Evolutionary conservation across 2,888 invertebrate species (phyloP), one percentile per base, ranked within the genome.

Genomic region (Polyommatus icarus): DNA sequence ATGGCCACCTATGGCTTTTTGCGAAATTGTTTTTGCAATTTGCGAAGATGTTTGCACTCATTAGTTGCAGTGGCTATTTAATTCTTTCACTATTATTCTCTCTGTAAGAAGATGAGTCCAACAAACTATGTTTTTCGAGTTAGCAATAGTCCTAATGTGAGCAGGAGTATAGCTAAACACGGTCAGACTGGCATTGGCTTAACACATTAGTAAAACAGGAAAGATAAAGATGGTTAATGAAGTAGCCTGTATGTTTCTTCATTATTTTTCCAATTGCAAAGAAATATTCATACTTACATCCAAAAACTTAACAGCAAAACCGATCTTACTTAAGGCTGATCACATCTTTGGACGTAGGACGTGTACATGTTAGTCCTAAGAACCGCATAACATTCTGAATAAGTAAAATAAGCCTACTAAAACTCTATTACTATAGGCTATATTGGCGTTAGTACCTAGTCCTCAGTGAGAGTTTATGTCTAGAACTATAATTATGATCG

Each of bases 11-110:
- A 67, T 67, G 67, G 29, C 1, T 67, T n/a, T n/a, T n/a, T n/a
- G n/a, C n/a, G n/a, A n/a, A 67, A 67, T 67, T 67, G 32, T 32
- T 67, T 67, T 67, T 67, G 8, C 24, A 29, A 61, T 61, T 61
- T 67, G 29, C 29, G 15, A 15, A 15, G 12, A 29, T 29, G 67
- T 29, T 67, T 29, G 67, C 15, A 29, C 12, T 67, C 6, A 67
- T 67, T 15, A 67, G 29, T 46, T 46, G 46, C 46, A 3, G 3
- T 46, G 46, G 10, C 46, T 46, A 46, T 46, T 46, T 46, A 46
- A 46, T 46, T 46, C 46, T 12, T 10, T 12, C 46, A 46, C 12
- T 46, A 46, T 3, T 46, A 46, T 46, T 12, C 3, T 10, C 46
- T 46, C 12, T 12, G 10, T 46, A 12, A 46, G 46, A 46, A 3